Evolutionary conservation across 2,888 invertebrate genomes (phyloP), one percentile per base, ranked within the genome.

Genomic region (Drosophila algonquin): DNA sequence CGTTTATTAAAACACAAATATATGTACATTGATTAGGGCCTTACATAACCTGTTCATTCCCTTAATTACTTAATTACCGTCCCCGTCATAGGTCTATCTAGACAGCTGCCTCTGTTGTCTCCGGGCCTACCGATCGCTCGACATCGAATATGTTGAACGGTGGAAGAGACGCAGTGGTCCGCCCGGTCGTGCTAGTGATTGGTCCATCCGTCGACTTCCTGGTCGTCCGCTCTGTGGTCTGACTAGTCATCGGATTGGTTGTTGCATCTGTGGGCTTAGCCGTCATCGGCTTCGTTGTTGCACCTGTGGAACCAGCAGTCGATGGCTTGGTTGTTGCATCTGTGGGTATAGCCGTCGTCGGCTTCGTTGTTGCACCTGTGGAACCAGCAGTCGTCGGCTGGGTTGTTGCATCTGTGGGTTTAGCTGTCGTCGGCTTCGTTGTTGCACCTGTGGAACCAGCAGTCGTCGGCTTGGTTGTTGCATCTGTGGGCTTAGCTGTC

Each of bases 101-200:
- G 3, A n/a, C n/a, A 40, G 1, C 14, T 2, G 40, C 40, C 40
- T 2, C 40, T n/a, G 40, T 40, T 14, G 40, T 14, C 40, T 14
- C 35, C 1, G 35, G 6, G 12, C 3, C 35, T 12, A 12, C 14
- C 14, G 12, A n/a, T 27, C 5, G 9, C 4, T 51, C 9, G 2
- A 62, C 32, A 21, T 55, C 73, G 12, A 81, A 74, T 1, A 52
- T 48, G 24, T 74, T 57, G 8, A 76, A 76, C 3, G 81, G 81
- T 9, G 81, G 76, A 8, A 76, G 18, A 1, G 76, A 57, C 1
- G 45, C 48, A 8, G 74, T 73, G 0, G 52, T 35, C 10, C 2
- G 12, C 35, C 48, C 44, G 4, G 51, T 55, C 3, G 27, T 40
- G 32, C 16, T 46, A 48, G 52, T 48, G 0, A 35, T 21, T 0